Evolutionary conservation across 2,797 vertebrate genomes (phyloP).

Genomic region (Dermochelys coriacea): DNA sequence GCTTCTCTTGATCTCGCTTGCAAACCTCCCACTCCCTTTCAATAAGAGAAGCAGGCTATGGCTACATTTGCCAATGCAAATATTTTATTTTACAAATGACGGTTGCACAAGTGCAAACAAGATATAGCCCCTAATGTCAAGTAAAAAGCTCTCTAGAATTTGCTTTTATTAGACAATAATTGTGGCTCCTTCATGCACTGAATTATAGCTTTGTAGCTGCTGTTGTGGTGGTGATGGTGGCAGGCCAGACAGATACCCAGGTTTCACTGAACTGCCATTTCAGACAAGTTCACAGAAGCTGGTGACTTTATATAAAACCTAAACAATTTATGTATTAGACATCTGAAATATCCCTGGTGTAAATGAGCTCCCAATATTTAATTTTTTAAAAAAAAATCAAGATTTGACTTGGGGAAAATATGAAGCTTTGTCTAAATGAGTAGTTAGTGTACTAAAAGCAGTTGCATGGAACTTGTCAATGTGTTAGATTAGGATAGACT

Average conservation of each 20-base stretch:
- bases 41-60: background rate
- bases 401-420: background rate
- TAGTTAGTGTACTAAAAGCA: background rate
- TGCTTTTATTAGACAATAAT: background rate
- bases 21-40: background rate
- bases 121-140: background rate
- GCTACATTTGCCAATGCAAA: background rate
- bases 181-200: background rate
- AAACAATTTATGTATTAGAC: background rate
- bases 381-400: background rate
- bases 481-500: background rate
- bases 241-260: background rate
- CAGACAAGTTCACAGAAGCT: background rate
- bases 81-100: background rate
- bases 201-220: background rate
- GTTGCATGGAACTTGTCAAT: background rate
- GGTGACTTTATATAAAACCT: background rate
- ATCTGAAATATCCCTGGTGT: background rate
- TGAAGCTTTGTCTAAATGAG: background rate
- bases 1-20: background rate
- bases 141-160: background rate
- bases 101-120: background rate
- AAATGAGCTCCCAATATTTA: background rate
- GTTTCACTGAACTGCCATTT: background rate
- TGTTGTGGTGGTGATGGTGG: background rate